Conservation (phyloP, 2,888 invertebrate species). For the Temnothorax rugatulus region DNA sequence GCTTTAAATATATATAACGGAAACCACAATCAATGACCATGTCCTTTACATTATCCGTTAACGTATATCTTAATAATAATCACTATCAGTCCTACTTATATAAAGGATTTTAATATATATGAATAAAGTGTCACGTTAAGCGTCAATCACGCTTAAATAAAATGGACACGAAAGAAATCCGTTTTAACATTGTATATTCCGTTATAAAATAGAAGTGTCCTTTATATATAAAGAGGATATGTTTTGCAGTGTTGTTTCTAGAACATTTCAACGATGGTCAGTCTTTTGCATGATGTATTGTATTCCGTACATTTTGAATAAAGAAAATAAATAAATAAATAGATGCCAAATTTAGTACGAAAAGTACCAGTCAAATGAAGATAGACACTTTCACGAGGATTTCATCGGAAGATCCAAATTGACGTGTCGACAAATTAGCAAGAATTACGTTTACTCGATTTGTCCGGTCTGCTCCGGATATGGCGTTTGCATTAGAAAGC, state of each 20-base stretch:
- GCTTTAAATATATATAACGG: too few species aligned
- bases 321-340: background rate
- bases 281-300: background rate
- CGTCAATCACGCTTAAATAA: too few species aligned
- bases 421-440: constrained; percentile 23
- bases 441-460: constrained; percentile 39
- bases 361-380: constrained; percentile 23
- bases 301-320: background rate
- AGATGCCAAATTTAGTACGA: background rate
- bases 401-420: constrained; percentile 24
- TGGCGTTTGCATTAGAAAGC: constrained; percentile 34
- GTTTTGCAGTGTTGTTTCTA: background rate
- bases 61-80: too few species aligned
- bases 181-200: too few species aligned
- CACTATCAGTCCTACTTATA: too few species aligned
- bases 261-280: background rate
- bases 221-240: too few species aligned
- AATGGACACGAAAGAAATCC: too few species aligned
- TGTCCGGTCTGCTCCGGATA: constrained; percentile 5
- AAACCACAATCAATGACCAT: too few species aligned
- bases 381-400: background rate
- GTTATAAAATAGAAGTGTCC: too few species aligned
- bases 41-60: too few species aligned
- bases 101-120: too few species aligned
- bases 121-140: too few species aligned